phyloP scores from a whole-genome alignment of 2,113 vertebrate species.

The Odocoileus hemionus region DNA sequence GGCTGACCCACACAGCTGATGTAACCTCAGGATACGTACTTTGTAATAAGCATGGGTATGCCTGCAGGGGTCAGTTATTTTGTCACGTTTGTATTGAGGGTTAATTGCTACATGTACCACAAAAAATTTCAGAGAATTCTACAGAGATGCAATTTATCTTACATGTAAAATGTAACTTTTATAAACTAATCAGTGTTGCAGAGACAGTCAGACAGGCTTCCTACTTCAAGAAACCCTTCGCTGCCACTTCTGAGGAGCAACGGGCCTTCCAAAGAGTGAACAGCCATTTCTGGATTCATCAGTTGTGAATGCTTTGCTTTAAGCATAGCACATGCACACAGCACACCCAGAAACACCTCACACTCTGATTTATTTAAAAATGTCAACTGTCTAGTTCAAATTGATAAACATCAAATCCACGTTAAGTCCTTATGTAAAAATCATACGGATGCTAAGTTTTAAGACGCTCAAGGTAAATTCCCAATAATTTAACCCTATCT shows the following conservation, averaged over 20 bases:
- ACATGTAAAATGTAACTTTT: background rate
- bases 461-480: background rate
- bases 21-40: background rate
- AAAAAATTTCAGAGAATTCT: background rate
- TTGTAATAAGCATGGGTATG: rapidly evolving
- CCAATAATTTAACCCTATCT: background rate
- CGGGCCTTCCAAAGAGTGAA: rapidly evolving
- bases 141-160: background rate
- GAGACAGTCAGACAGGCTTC: background rate
- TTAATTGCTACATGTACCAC: background rate
- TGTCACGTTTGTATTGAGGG: background rate
- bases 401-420: background rate
- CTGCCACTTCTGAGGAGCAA: background rate
- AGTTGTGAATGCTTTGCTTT: background rate
- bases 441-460: background rate
- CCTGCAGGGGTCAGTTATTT: background rate
- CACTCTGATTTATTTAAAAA: background rate
- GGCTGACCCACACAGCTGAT: rapidly evolving
- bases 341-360: background rate
- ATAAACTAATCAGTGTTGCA: background rate
- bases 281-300: background rate
- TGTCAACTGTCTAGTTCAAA: background rate
- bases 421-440: background rate
- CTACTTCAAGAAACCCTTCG: background rate
- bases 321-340: rapidly evolving